A percentile compares a stretch with the other conserved stretches of the same genome.
phyloP scores from a whole-genome alignment of 2,113 vertebrate species.

The Lanius collurio region DNA sequence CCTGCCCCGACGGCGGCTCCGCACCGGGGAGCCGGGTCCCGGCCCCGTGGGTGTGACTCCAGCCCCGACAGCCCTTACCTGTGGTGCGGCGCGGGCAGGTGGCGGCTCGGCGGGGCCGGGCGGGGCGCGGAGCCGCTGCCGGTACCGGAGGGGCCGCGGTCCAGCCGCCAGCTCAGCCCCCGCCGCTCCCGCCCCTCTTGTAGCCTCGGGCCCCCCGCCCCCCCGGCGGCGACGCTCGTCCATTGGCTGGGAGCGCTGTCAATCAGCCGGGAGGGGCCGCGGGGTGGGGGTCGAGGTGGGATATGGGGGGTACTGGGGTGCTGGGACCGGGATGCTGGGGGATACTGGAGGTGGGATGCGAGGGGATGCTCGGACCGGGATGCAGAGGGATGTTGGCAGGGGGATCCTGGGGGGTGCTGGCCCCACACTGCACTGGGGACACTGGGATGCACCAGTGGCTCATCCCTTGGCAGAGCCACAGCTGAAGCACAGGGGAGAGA shows the following conservation, averaged over 20 bases:
- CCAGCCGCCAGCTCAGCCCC: not conserved
- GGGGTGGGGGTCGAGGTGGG: not conserved
- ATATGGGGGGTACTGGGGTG: not conserved
- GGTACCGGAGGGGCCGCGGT: not conserved
- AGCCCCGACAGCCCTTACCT: slow-evolving; percentile 4
- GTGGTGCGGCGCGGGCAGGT: not conserved
- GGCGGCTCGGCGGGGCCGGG: not conserved
- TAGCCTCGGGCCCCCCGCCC: not conserved
- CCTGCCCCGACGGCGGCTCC: not conserved
- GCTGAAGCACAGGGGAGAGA: not conserved
- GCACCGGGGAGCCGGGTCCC: not conserved
- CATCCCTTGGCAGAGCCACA: not conserved
- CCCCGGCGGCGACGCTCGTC: not conserved
- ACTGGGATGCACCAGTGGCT: not conserved
- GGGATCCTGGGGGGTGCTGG: not conserved
- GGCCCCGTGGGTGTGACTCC: too few relatives aligned
- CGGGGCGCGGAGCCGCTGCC: not conserved
- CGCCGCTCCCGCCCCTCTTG: not conserved
- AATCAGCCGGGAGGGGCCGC: not conserved
- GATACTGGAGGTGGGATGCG: not conserved
- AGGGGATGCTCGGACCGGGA: not conserved
- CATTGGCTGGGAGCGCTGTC: not conserved
- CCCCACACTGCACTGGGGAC: not conserved
- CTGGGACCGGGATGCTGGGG: not conserved
- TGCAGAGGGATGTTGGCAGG: accelerated